A percentile compares a stretch with the other conserved stretches of the same genome.
Evolutionary conservation across 2,113 vertebrate genomes (phyloP).

Genomic region (Mixornis gularis): DNA sequence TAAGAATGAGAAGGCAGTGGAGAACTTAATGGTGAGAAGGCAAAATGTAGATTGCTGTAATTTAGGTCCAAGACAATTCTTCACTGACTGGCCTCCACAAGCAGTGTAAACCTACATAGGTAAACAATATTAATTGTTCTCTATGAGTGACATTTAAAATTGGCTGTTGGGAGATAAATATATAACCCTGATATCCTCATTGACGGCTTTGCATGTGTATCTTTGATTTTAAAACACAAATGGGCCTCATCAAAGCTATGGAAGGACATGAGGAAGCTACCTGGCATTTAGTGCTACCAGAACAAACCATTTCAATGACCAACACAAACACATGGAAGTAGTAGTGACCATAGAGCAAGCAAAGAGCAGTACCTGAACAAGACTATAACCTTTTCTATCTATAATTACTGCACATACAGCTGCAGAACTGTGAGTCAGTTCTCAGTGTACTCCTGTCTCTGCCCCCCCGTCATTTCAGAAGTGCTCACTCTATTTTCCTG

Average conservation of each 20-base stretch:
- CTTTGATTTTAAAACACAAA: neutral
- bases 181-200: neutral
- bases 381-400: neutral
- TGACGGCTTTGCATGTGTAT: neutral
- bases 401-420: neutral
- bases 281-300: neutral
- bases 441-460: neutral
- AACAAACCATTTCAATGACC: neutral
- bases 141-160: conserved; percentile 52
- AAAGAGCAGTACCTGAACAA: neutral
- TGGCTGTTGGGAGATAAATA: neutral
- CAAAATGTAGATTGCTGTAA: neutral
- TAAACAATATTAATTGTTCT: conserved; percentile 36
- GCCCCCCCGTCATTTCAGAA: neutral
- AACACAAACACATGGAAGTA: neutral
- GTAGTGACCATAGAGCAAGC: neutral
- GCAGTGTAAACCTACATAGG: neutral
- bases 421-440: neutral
- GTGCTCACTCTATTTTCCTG: neutral
- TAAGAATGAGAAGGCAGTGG: neutral
- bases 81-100: neutral
- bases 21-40: neutral
- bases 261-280: neutral
- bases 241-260: neutral
- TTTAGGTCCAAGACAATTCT: neutral